phyloP scores from a whole-genome alignment of 2,888 invertebrate genomes.

The Melanotus villosus region DNA sequence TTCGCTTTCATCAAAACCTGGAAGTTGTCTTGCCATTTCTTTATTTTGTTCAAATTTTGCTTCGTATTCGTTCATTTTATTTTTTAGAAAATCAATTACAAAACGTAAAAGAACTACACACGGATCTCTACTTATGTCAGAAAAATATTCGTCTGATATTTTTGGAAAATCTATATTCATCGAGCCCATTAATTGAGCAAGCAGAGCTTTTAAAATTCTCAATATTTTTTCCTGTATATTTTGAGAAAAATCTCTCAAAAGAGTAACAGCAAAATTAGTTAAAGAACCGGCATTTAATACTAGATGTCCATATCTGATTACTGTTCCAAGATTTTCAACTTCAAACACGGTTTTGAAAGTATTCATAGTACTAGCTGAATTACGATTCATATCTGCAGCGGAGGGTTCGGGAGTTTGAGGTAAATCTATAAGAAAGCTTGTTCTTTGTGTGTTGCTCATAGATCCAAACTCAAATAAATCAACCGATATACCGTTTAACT shows the following conservation, averaged over 20 bases:
- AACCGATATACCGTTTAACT: slow-evolving; percentile 57
- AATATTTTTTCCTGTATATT: slow-evolving; percentile 38
- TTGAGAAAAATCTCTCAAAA: slow-evolving; percentile 20
- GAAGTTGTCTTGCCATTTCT: slow-evolving; percentile 10
- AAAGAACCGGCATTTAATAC: slow-evolving; percentile 5
- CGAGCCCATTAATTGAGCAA: slow-evolving; percentile 11
- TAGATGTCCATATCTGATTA: slow-evolving; percentile 1
- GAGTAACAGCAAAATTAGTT: background rate
- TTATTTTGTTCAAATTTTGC: slow-evolving; percentile 35
- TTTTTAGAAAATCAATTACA: slow-evolving; percentile 36
- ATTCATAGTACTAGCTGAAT: background rate
- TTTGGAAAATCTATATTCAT: slow-evolving; percentile 1
- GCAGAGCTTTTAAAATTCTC: slow-evolving; percentile 30
- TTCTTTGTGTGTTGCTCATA: slow-evolving; percentile 54
- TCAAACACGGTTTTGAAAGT: slow-evolving; percentile 5
- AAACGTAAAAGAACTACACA: slow-evolving; percentile 24
- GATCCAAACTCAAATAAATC: slow-evolving; percentile 58
- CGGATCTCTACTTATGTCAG: slow-evolving; percentile 10
- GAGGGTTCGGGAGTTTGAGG: slow-evolving; percentile 40
- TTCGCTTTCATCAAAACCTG: slow-evolving; percentile 31
- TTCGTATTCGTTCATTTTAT: slow-evolving; percentile 33
- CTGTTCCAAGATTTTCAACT: background rate
- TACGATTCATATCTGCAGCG: background rate
- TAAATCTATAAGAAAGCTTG: slow-evolving; percentile 49
- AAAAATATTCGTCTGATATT: slow-evolving; percentile 21